Evolutionary conservation across 2,797 vertebrate species (phyloP).

Genomic region (Podarcis lilfordi): DNA sequence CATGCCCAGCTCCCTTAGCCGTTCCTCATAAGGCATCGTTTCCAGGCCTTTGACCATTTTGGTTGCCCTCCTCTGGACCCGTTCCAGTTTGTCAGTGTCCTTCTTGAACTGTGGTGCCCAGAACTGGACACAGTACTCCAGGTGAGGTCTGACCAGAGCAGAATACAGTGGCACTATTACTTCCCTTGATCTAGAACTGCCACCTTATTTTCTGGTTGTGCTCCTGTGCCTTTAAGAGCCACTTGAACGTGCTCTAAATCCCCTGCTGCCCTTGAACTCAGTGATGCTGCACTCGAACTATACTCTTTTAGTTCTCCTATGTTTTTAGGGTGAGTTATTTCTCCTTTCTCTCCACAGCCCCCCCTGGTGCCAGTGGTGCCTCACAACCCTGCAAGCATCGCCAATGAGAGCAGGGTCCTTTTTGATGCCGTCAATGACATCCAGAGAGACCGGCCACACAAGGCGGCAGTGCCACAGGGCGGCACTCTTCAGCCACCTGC

Average conservation of each 20-base stretch:
- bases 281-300: too few relatives aligned
- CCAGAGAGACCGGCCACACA: slow-evolving; percentile 18
- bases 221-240: too few relatives aligned
- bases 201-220: too few relatives aligned
- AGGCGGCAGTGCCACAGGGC: not conserved
- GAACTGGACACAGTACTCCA: too few relatives aligned
- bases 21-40: too few relatives aligned
- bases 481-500: not conserved
- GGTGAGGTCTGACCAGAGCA: too few relatives aligned
- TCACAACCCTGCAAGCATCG: not conserved
- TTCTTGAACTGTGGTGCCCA: too few relatives aligned
- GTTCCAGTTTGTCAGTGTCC: too few relatives aligned
- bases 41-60: too few relatives aligned
- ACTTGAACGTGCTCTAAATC: not conserved
- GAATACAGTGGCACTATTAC: too few relatives aligned
- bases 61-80: too few relatives aligned
- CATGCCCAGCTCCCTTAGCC: too few relatives aligned
- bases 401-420: slow-evolving; percentile 5
- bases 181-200: not conserved
- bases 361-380: slow-evolving; percentile 33
- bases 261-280: not conserved
- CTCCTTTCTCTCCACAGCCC: slow-evolving; percentile 17
- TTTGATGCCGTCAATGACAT: slow-evolving; percentile 19
- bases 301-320: not conserved
- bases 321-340: not conserved